Evolutionary conservation across 2,888 invertebrate species (phyloP).

Genomic region (Limnephilus auricula): DNA sequence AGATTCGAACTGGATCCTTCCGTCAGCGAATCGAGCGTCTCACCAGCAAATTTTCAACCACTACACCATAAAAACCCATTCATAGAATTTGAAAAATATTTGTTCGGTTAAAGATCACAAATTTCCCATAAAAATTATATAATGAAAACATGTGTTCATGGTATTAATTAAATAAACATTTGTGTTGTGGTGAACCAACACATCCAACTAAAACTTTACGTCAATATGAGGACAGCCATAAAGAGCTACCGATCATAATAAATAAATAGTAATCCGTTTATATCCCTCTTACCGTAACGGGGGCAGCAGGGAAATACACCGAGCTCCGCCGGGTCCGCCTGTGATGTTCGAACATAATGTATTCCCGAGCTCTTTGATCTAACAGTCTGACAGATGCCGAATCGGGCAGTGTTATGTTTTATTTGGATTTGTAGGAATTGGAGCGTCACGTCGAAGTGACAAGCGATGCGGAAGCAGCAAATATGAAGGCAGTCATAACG

Average conservation of each 20-base stretch:
- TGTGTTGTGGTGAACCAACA: neutral
- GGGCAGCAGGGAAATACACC: neutral
- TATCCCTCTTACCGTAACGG: neutral
- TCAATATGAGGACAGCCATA: neutral
- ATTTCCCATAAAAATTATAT: too few relatives aligned
- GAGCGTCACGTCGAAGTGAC: neutral
- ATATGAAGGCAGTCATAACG: too few relatives aligned
- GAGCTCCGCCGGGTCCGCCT: neutral
- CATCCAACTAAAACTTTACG: neutral
- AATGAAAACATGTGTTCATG: neutral
- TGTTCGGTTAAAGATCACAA: too few relatives aligned
- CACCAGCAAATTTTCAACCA: too few relatives aligned
- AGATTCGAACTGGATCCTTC: too few relatives aligned
- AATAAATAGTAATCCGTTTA: neutral
- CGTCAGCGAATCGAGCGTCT: too few relatives aligned
- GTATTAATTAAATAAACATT: neutral
- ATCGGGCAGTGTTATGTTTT: neutral
- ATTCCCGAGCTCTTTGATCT: conserved; percentile 19
- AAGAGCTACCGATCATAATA: neutral
- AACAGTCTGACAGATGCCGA: conserved; percentile 28
- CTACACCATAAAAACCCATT: too few relatives aligned
- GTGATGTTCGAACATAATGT: conserved; percentile 18
- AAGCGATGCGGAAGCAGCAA: neutral
- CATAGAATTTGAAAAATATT: too few relatives aligned
- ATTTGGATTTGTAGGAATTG: neutral